Evolutionary conservation across 2,888 invertebrate genomes (phyloP).

Genomic region (Ichneumoninae sp.): DNA sequence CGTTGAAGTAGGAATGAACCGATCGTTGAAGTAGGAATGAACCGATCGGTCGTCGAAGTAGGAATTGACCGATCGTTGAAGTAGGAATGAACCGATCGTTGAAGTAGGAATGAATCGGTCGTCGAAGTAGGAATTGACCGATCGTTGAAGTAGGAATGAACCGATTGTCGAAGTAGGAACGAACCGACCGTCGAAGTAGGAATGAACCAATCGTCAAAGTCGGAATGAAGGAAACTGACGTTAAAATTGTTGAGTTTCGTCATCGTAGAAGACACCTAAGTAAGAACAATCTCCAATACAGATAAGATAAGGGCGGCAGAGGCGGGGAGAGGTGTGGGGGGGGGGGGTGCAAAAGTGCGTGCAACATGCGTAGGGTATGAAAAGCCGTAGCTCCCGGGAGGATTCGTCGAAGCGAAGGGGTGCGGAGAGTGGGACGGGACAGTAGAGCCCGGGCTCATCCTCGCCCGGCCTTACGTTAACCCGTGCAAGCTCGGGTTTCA

Average conservation of each 20-base stretch:
- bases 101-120: constrained; percentile 26
- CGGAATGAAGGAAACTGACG: constrained; percentile 28
- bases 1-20: constrained; percentile 31
- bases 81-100: background rate
- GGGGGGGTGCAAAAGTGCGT: constrained; percentile 51
- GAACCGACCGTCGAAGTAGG: background rate
- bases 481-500: constrained; percentile 40
- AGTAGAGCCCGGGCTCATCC: constrained; percentile 20
- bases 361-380: constrained; percentile 34
- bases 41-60: background rate
- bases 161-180: background rate
- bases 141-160: constrained; percentile 37
- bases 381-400: constrained; percentile 33
- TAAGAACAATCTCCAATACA: background rate
- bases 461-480: constrained; percentile 25
- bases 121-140: background rate
- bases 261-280: background rate
- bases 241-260: background rate
- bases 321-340: background rate
- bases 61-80: constrained; percentile 23
- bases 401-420: constrained; percentile 39
- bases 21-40: constrained; percentile 26
- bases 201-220: constrained; percentile 7
- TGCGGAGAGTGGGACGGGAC: constrained; percentile 21
- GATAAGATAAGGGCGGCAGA: background rate